Percentiles rank a stretch among this genome's conserved stretches.
Conservation (phyloP, 2,888 invertebrate species). For the Coleophora flavipennella region DNA sequence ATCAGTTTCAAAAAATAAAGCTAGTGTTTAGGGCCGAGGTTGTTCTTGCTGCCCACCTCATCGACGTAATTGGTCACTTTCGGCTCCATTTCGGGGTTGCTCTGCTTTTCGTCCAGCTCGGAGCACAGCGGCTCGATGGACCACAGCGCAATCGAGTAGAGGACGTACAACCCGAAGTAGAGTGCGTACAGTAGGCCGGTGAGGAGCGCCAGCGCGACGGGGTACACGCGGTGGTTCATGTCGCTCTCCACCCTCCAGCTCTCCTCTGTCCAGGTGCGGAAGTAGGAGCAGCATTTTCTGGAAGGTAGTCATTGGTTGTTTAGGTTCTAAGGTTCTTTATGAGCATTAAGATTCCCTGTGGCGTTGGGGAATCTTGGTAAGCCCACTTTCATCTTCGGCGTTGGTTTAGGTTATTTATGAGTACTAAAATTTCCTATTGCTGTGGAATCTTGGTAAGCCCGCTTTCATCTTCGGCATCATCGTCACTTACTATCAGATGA, state of each 20-base stretch:
- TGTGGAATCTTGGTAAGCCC: too few relatives aligned
- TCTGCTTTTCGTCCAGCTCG: slow-evolving; percentile 17
- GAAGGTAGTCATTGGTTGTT: too few relatives aligned
- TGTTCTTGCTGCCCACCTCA: slow-evolving; percentile 23
- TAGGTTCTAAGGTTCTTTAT: too few relatives aligned
- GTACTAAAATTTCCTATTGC: too few relatives aligned
- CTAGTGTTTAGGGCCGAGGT: slow-evolving; percentile 18
- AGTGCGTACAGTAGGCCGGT: slow-evolving; percentile 37
- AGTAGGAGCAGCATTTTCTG: slow-evolving; percentile 43
- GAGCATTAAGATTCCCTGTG: too few relatives aligned
- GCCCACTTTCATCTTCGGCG: too few relatives aligned
- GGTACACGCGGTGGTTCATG: slow-evolving; percentile 23
- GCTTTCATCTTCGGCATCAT: too few relatives aligned
- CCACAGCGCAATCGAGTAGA: slow-evolving; percentile 40
- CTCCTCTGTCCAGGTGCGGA: slow-evolving; percentile 44
- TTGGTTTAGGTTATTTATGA: too few relatives aligned
- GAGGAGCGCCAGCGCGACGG: slow-evolving; percentile 28
- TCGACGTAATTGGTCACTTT: slow-evolving; percentile 27
- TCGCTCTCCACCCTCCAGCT: slow-evolving; percentile 30
- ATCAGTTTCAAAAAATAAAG: not conserved
- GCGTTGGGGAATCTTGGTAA: too few relatives aligned
- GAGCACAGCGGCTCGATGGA: slow-evolving; percentile 42
- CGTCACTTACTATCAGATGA: too few relatives aligned
- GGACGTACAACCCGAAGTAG: slow-evolving; percentile 32
- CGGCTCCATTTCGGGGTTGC: slow-evolving; percentile 12